A percentile compares a stretch with the other conserved stretches of the same genome.
phyloP scores from a whole-genome alignment of 2,113 vertebrate genomes.

The Lampris megalopsis region DNA sequence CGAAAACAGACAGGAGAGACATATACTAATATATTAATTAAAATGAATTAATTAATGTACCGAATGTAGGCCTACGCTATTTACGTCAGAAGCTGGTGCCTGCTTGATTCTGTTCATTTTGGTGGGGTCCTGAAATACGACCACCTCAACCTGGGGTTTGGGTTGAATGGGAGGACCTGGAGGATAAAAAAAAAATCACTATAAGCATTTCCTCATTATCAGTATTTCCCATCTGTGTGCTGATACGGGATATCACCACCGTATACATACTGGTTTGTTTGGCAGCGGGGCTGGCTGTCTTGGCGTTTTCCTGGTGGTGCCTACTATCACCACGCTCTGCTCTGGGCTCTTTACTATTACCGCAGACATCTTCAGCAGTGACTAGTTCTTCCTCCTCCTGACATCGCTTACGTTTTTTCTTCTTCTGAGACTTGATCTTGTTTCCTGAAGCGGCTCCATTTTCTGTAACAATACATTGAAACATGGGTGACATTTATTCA shows the following conservation, averaged over 20 bases:
- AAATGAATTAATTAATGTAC: no score
- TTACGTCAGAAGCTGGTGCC: background rate
- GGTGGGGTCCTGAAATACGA: slow-evolving; percentile 83
- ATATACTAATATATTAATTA: no score
- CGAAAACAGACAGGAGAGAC: background rate
- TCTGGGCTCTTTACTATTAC: background rate
- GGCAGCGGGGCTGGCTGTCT: background rate
- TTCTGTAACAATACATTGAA: slow-evolving; percentile 35
- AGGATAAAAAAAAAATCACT: background rate
- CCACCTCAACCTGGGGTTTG: slow-evolving; percentile 74
- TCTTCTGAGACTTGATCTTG: slow-evolving; percentile 54
- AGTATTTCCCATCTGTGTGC: background rate
- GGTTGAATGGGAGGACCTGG: background rate
- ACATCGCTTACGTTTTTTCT: slow-evolving; percentile 53
- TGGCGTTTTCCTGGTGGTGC: background rate
- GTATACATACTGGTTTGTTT: background rate
- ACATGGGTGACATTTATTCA: background rate
- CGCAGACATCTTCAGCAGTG: background rate
- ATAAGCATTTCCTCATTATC: background rate
- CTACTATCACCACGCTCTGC: background rate
- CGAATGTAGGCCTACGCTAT: slow-evolving; percentile 22
- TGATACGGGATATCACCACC: background rate
- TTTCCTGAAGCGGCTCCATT: slow-evolving; percentile 36
- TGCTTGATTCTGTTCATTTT: slow-evolving; percentile 73
- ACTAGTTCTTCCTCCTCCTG: slow-evolving; percentile 34